Conservation (phyloP, 2,888 invertebrate genomes). For the Pachycephus smyrnensis region DNA sequence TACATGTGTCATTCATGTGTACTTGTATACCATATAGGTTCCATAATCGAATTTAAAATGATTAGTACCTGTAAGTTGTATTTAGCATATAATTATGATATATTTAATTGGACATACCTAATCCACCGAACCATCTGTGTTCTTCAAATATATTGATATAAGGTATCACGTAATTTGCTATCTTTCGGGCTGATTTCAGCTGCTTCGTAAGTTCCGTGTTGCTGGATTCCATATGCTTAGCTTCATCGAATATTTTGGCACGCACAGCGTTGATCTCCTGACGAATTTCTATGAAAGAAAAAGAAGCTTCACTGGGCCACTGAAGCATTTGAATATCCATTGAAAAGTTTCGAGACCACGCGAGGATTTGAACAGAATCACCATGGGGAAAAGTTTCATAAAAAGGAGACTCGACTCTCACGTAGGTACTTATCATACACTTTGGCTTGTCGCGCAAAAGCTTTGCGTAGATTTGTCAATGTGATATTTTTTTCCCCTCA, state of each 20-base stretch:
- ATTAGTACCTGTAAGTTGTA: not conserved
- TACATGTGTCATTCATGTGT: not conserved
- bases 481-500: slow-evolving; percentile 10
- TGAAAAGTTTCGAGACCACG: not conserved
- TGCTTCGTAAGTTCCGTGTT: slow-evolving; percentile 70
- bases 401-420: not conserved
- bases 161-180: slow-evolving; percentile 49
- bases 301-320: slow-evolving; percentile 13
- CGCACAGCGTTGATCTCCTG: slow-evolving; percentile 72
- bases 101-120: slow-evolving; percentile 68
- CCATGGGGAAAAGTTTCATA: not conserved
- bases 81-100: not conserved
- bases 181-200: slow-evolving; percentile 62
- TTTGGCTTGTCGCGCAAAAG: not conserved
- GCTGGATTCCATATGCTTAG: slow-evolving; percentile 72
- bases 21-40: not conserved
- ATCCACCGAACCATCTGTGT: slow-evolving; percentile 74
- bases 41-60: too few species aligned
- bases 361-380: not conserved
- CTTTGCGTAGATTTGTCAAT: not conserved
- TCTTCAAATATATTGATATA: slow-evolving; percentile 72
- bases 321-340: not conserved
- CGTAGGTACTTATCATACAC: not conserved
- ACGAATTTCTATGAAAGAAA: slow-evolving; percentile 69
- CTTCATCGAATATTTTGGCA: slow-evolving; percentile 71